Base-by-base conservation (phyloP, 2,113 vertebrate species). In the Platysteira castanea region DNA sequence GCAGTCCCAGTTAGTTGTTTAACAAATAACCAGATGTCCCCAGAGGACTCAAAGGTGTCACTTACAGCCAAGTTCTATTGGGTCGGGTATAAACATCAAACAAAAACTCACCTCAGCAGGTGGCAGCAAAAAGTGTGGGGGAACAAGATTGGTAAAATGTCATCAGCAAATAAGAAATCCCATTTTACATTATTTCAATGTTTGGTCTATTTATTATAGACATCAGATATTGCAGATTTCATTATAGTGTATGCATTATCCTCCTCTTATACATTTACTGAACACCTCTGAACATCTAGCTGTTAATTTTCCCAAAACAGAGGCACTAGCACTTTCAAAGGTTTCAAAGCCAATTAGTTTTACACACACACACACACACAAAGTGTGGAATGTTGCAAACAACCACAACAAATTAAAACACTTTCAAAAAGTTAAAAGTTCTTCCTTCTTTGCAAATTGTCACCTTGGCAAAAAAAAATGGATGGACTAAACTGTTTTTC, bases 1-100 rank as follows among this genome's bases (percentile, higher is more conserved):
- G 86, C 86, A 83, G 44, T 57, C 69, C 47, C 31, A 33, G 44
- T 59, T 7, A 2, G 39, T 11, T 84, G 79, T 90, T 94, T 96
- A 94, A 95, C 79, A 95, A 95, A 86, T 90, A 97, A 96, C 76
- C 59, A 86, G 64, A 50, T 96, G 64, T 80, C 90, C 82, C 65
- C 59, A 85, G 54, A 90, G 35, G 39, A 89, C 71, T 87, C 67
- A 86, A 79, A 90, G 61, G 23, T 83, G 17, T 83, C 37, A 63
- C 75, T 95, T 87, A 49, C 42, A 89, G 60, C 6, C 31, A 84
- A 91, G 68, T 88, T 93, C 19, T 44, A 83, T 44, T 67, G 16
- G 9, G 60, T 20, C 60, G 78, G 20, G 13, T 89, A 88, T 31
- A 85, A 96, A 84, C 24, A 82, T 73, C 68, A 77, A 88, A 95